Evolutionary conservation across 2,113 vertebrate genomes (phyloP).

Genomic region (Aplodontia rufa): DNA sequence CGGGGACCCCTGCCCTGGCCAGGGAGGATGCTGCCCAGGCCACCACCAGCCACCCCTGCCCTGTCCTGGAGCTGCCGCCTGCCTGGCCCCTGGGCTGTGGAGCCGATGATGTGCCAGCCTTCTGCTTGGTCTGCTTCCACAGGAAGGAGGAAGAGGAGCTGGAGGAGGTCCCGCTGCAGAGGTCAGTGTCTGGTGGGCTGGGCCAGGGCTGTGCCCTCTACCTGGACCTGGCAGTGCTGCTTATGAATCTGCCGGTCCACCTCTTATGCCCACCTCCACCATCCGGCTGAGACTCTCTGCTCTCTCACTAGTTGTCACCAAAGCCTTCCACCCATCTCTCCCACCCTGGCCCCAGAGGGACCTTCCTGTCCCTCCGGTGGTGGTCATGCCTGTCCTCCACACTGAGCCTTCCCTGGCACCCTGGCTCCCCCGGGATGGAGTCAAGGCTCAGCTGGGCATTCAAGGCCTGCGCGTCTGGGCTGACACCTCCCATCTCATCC

Average conservation of each 20-base stretch:
- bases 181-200: conserved; percentile 78
- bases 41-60: not conserved
- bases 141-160: conserved; percentile 84
- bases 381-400: not conserved
- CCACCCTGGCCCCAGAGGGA: not conserved
- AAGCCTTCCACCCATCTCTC: not conserved
- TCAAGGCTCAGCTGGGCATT: not conserved
- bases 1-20: rapidly evolving
- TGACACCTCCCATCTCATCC: not conserved
- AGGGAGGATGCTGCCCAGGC: conserved; percentile 43
- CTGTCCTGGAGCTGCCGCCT: conserved; percentile 51
- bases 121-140: conserved; percentile 87
- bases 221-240: not conserved
- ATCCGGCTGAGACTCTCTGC: not conserved
- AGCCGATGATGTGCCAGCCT: conserved; percentile 78
- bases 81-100: conserved; percentile 37
- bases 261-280: not conserved
- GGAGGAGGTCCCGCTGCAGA: conserved; percentile 83
- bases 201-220: not conserved
- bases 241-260: not conserved
- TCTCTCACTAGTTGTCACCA: not conserved
- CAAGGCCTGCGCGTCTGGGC: not conserved
- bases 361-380: not conserved
- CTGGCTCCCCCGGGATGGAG: not conserved
- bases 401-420: not conserved